Evolutionary conservation across 2,888 invertebrate genomes (phyloP).

Genomic region (Drosophila pseudotalamancana): DNA sequence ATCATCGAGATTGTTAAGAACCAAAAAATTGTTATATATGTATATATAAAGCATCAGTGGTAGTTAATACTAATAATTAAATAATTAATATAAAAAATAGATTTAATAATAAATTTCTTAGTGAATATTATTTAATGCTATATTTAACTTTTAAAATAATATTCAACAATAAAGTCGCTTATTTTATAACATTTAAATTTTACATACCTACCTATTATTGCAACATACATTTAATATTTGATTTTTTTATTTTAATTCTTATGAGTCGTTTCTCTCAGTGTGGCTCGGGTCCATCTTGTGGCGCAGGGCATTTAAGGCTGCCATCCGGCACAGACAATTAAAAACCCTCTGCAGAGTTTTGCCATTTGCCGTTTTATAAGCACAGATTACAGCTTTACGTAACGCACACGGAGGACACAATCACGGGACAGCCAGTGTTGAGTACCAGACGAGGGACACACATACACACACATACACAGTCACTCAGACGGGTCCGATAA

Average conservation of each 20-base stretch:
- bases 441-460: constrained; percentile 41
- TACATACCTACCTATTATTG: too few species aligned
- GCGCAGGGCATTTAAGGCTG: constrained; percentile 70
- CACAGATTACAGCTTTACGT: constrained; percentile 79
- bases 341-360: constrained; percentile 77
- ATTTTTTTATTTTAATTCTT: not conserved
- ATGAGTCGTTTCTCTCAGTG: constrained; percentile 22
- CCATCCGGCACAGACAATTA: constrained; percentile 79
- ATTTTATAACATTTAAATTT: too few species aligned
- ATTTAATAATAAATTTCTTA: too few species aligned
- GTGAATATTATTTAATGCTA: too few species aligned
- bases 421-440: not conserved
- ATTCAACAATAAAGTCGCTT: too few species aligned
- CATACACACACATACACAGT: not conserved
- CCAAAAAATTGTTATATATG: too few species aligned
- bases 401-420: constrained; percentile 56
- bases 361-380: constrained; percentile 80
- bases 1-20: too few species aligned
- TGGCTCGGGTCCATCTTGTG: constrained; percentile 33
- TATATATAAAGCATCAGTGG: too few species aligned
- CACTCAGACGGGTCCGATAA: constrained; percentile 53
- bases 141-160: too few species aligned
- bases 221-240: too few species aligned
- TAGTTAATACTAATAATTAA: too few species aligned
- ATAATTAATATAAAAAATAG: too few species aligned